Evolutionary conservation across 1,140 invertebrate genomes (phyloP).

Genomic region (Calliopsis andreniformis): DNA sequence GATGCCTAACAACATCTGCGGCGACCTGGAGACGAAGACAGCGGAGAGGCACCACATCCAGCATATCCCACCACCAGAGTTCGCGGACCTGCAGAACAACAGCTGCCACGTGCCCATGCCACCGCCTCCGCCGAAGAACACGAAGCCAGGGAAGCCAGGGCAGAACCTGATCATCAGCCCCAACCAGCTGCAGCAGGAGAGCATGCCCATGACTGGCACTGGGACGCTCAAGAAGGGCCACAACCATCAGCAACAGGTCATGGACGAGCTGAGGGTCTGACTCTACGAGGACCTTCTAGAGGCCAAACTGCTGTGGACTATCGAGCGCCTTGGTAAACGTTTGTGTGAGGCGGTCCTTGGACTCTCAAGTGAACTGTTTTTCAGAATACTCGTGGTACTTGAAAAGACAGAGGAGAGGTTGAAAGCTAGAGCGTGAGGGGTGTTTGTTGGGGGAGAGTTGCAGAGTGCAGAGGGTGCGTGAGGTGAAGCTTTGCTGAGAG

Average conservation of each 20-base stretch:
- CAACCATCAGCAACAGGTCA: conserved; percentile 81
- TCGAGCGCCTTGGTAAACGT: neutral
- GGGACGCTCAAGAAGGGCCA: conserved; percentile 85
- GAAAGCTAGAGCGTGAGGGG: too few relatives aligned
- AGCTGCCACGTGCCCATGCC: conserved; percentile 85
- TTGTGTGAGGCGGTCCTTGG: neutral
- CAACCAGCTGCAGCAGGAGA: conserved; percentile 84
- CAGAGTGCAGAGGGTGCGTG: neutral
- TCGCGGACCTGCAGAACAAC: conserved; percentile 88
- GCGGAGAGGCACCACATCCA: conserved; percentile 87
- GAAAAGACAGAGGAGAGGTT: neutral
- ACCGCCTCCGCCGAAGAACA: conserved; percentile 88
- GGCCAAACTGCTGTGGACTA: neutral
- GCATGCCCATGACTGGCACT: conserved; percentile 83
- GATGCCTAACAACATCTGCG: conserved; percentile 92
- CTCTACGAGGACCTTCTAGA: conserved; percentile 69
- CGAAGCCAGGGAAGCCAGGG: conserved; percentile 83
- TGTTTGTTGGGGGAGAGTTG: too few relatives aligned
- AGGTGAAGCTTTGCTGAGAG: too few relatives aligned
- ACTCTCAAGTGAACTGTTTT: neutral
- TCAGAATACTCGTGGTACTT: neutral
- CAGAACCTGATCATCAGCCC: conserved; percentile 80
- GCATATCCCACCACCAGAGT: conserved; percentile 89
- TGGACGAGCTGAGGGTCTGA: conserved; percentile 92
- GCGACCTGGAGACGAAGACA: conserved; percentile 87